A percentile compares a stretch with the other conserved stretches of the same genome.
Evolutionary conservation across 2,797 vertebrate genomes (phyloP).

Genomic region (Capromys pilorides): DNA sequence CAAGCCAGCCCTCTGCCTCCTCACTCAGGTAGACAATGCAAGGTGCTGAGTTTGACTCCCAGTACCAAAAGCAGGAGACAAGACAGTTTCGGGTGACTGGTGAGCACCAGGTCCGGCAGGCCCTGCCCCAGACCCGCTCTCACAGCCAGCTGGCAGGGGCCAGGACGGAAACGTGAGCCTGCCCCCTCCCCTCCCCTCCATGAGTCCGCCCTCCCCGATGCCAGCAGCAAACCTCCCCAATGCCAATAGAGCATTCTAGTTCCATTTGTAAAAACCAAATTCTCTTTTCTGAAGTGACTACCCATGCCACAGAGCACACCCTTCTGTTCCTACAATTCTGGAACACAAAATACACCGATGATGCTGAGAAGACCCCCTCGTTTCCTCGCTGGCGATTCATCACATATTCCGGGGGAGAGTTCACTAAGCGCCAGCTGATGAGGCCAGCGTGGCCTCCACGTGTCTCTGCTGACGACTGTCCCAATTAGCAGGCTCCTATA

Average conservation of each 20-base stretch:
- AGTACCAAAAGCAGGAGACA: no score
- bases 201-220: not conserved
- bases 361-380: not conserved
- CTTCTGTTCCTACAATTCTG: not conserved
- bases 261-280: not conserved
- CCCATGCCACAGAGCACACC: not conserved
- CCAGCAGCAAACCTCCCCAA: not conserved
- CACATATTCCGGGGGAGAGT: not conserved
- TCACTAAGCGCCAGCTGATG: not conserved
- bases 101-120: not conserved
- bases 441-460: not conserved
- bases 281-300: not conserved
- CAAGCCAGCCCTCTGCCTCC: not conserved
- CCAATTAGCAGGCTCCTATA: constrained; percentile 16
- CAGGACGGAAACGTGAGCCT: not conserved
- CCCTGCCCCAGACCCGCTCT: not conserved
- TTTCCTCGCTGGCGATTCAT: not conserved
- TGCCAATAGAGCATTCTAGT: not conserved
- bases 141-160: not conserved
- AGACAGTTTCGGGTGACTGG: not conserved
- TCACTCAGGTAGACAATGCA: not conserved
- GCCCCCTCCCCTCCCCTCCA: not conserved
- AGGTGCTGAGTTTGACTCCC: not conserved
- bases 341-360: not conserved
- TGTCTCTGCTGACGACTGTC: not conserved